A percentile compares a stretch with the other conserved stretches of the same genome.
phyloP scores from a whole-genome alignment of 2,113 vertebrate species.

The Stigmatopora nigra region DNA sequence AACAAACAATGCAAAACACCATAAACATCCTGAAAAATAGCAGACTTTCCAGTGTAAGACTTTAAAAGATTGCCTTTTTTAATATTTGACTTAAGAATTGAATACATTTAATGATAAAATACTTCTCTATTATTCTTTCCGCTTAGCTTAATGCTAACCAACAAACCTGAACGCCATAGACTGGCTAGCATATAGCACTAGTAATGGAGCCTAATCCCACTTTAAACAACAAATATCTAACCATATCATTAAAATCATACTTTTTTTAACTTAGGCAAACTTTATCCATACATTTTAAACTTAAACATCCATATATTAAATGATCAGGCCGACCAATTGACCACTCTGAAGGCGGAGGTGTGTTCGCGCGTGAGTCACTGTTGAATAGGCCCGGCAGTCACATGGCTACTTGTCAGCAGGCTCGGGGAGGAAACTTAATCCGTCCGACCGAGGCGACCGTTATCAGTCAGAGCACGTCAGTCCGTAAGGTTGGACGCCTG shows the following conservation, averaged over 20 bases:
- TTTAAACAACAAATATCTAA: no score
- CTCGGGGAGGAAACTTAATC: constrained; percentile 69
- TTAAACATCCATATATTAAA: constrained; percentile 12
- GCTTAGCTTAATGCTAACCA: no score
- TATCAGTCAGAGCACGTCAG: constrained; percentile 49
- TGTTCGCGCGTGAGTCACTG: constrained; percentile 49
- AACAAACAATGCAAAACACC: no score
- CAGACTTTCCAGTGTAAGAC: no score
- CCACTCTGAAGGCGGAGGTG: constrained; percentile 1
- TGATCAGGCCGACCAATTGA: constrained; percentile 15
- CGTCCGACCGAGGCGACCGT: constrained; percentile 56
- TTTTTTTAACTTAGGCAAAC: not conserved
- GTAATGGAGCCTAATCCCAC: no score
- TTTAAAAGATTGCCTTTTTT: no score
- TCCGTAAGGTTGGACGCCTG: constrained; percentile 20
- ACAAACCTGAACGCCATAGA: no score
- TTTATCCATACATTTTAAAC: not conserved
- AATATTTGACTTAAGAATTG: no score
- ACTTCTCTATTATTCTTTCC: no score
- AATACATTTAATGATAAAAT: no score
- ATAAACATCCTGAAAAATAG: no score
- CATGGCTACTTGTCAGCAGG: constrained; percentile 70
- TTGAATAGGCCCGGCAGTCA: constrained; percentile 64
- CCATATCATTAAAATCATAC: not conserved
- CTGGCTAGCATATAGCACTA: no score